Evolutionary conservation across 1,140 invertebrate species (phyloP), one percentile per base, ranked within the genome.

Genomic region (Olivierus martensii): DNA sequence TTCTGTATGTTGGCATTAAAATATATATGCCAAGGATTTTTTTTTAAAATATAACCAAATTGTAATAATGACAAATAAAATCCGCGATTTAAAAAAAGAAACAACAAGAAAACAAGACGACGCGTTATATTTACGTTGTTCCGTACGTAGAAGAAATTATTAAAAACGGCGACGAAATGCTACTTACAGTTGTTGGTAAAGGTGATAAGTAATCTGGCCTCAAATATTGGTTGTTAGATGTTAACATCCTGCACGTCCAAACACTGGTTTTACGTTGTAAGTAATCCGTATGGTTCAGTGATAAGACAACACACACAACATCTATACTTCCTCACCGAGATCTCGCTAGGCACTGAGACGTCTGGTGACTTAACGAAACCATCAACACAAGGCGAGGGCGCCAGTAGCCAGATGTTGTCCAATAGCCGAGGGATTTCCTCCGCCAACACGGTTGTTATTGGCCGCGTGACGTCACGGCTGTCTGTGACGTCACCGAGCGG

Each of bases 181-280:
- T 10, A 44, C 83, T 84, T 80, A 91, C 88, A 80, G 87, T 86
- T 46, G 85, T 87, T 63, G 87, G 82, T 70, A 90, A 77, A 63
- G 87, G 87, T 60, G 86, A 84, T 63, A 91, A 75, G 74, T 91
- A 91, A 76, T 92, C 88, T 69, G 87, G 87, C 70, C 89, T 86
- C 59, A 92, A 74, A 71, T 92, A 92, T 75, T 92, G 87, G 75
- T 88, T 90, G 63, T 80, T 83, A 69, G 83, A 82, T 66, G 81
- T 78, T 69, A 84, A 82, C 78, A 88, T 79, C 83, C 89, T 89
- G 74, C 28, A 28, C 28, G 28, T 28, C 28, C 28, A 28, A 80
- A 83, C 73, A 10, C 36, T 39, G 17, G 4, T 15, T 19, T 50
- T 34, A 45, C 17, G 38, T 22, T 55, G 18, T 37, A 41, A 41